These are phyloP conservation scores for Coturnix japonica DNA, from an alignment of 2,113 vertebrate species.

Conservation along the genomic window DNA sequence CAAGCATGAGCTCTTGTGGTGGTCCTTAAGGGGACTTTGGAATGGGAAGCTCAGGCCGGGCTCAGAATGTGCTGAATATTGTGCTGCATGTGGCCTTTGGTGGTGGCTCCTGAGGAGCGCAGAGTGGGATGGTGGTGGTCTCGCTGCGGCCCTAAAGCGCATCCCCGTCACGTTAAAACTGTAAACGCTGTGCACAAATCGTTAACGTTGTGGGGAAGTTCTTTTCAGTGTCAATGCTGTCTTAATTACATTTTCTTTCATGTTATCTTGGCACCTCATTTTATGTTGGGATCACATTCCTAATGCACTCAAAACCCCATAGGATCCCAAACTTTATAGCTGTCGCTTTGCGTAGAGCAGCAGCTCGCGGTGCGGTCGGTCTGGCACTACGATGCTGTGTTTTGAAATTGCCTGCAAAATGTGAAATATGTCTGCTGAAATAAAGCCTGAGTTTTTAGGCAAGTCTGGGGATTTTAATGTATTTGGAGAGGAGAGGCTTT, in stretches of 20 bases:
- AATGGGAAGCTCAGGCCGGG: not conserved
- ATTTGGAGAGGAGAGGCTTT: constrained; percentile 43
- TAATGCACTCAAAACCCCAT: constrained; percentile 39
- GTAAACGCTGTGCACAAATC: not conserved
- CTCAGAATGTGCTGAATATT: not conserved
- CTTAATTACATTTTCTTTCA: constrained; percentile 62
- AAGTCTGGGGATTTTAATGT: constrained; percentile 41
- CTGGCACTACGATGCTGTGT: constrained; percentile 31
- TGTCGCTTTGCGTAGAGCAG: constrained; percentile 42
- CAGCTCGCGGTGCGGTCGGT: constrained; percentile 42
- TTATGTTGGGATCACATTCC: constrained; percentile 33
- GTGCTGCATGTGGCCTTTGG: rapidly evolving
- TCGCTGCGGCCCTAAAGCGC: not conserved
- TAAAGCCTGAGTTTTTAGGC: constrained; percentile 39
- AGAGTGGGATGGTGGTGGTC: constrained; percentile 18
- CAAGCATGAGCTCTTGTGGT: not conserved
- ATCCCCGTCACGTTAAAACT: not conserved
- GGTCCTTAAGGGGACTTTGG: not conserved
- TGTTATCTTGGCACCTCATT: constrained; percentile 52
- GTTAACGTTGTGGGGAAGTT: not conserved
- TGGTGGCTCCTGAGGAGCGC: not conserved
- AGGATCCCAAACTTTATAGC: constrained; percentile 71
- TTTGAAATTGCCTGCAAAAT: constrained; percentile 28
- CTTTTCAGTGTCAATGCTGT: not conserved
- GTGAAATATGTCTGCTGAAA: constrained; percentile 51